These are phyloP conservation scores for Sterrhoptilus dennistouni DNA, from an alignment of 2,113 vertebrate genomes.

Conservation along the genomic window DNA sequence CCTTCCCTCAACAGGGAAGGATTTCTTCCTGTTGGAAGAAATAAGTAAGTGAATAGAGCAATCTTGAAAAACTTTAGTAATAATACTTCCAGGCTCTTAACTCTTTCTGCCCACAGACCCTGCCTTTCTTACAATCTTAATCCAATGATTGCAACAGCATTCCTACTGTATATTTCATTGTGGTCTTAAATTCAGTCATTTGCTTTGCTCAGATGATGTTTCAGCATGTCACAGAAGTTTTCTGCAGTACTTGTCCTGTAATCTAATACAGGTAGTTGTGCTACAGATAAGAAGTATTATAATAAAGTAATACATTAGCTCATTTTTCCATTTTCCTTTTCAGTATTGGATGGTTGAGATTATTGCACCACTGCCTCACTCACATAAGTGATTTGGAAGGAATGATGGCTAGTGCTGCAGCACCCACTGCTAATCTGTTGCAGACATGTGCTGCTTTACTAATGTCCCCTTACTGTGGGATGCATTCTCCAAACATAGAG, in stretches of 20 bases:
- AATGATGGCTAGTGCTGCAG: slow-evolving; percentile 97
- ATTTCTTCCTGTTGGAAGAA: not conserved
- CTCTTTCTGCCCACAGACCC: not conserved
- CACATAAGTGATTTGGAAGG: slow-evolving; percentile 96
- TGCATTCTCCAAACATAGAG: slow-evolving; percentile 99
- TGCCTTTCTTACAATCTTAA: not conserved
- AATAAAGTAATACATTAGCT: not conserved
- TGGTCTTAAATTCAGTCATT: not conserved
- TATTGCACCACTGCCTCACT: slow-evolving; percentile 97
- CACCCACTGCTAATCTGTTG: slow-evolving; percentile 94
- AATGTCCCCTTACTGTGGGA: slow-evolving; percentile 98
- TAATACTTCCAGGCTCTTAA: not conserved
- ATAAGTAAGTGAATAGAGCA: fast-evolving
- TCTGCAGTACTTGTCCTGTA: not conserved
- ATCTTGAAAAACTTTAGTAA: not conserved
- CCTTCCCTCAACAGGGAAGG: not conserved
- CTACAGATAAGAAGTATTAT: not conserved
- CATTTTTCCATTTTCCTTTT: slow-evolving; percentile 9
- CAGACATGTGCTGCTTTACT: slow-evolving; percentile 96
- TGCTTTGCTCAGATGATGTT: not conserved
- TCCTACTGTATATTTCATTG: not conserved
- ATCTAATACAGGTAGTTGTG: not conserved
- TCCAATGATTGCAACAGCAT: not conserved
- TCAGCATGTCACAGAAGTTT: not conserved
- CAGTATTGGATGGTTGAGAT: slow-evolving; percentile 96